Evolutionary conservation across 2,888 invertebrate genomes (phyloP).

Genomic region (Acleris literana): DNA sequence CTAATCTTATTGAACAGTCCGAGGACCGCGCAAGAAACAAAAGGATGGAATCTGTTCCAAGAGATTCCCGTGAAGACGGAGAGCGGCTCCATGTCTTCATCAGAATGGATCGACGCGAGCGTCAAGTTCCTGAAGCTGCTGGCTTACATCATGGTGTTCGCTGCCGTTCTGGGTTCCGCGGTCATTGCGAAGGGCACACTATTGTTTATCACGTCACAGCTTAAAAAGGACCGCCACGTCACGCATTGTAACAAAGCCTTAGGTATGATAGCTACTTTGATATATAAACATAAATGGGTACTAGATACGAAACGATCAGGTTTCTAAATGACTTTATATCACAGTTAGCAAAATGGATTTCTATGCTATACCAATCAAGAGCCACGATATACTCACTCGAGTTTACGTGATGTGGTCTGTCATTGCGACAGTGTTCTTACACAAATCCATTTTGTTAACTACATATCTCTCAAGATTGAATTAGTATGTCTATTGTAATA

Average conservation of each 20-base stretch:
- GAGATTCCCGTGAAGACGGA: constrained; percentile 87
- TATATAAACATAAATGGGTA: not conserved
- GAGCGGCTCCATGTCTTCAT: constrained; percentile 87
- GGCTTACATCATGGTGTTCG: constrained; percentile 87
- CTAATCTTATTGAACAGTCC: constrained; percentile 58
- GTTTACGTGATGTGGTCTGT: too few relatives aligned
- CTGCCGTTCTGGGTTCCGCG: constrained; percentile 85
- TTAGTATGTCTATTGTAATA: not conserved
- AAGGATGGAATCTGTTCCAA: constrained; percentile 92
- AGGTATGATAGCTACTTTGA: constrained; percentile 50
- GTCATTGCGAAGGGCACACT: constrained; percentile 89
- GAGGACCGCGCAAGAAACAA: constrained; percentile 80
- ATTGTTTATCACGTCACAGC: constrained; percentile 89
- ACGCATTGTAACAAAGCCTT: constrained; percentile 84
- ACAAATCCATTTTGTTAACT: not conserved
- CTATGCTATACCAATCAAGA: too few relatives aligned
- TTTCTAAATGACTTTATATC: too few relatives aligned
- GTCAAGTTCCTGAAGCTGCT: constrained; percentile 87
- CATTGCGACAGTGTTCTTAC: too few relatives aligned
- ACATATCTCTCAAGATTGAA: not conserved
- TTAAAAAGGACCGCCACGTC: constrained; percentile 81
- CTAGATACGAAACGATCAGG: too few relatives aligned
- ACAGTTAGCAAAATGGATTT: not conserved
- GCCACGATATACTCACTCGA: too few relatives aligned
- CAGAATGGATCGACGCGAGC: constrained; percentile 84